These are phyloP conservation scores for Pterocles orientalis DNA, from an alignment of 2,113 vertebrate genomes.

Conservation along the genomic window DNA sequence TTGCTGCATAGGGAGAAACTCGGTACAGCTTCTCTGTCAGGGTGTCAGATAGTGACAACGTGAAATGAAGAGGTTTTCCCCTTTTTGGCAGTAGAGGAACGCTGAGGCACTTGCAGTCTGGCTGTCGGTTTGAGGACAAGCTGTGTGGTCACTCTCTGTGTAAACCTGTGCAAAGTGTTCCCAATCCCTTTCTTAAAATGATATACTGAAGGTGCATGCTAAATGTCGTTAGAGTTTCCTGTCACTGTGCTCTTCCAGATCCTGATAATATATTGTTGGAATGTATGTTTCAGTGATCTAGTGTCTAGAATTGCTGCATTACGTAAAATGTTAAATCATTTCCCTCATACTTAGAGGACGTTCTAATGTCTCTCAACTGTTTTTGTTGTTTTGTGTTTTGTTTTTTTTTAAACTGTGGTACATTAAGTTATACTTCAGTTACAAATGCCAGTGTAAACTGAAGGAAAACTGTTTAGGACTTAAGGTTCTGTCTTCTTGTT, in stretches of 20 bases:
- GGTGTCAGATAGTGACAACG: rapidly evolving
- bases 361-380: neutral
- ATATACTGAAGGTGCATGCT: rapidly evolving
- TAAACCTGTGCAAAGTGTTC: neutral
- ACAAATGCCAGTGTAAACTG: neutral
- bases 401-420: neutral
- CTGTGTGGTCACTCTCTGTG: neutral
- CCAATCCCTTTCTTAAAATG: neutral
- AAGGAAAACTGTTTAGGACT: neutral
- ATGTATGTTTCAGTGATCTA: neutral
- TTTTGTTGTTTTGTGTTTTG: neutral
- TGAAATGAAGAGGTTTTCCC: neutral
- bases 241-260: neutral
- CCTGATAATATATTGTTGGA: rapidly evolving
- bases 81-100: neutral
- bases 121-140: neutral
- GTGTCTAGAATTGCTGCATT: neutral
- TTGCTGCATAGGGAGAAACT: neutral
- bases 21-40: neutral
- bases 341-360: neutral
- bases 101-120: neutral
- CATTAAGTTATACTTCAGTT: neutral
- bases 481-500: neutral
- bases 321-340: neutral
- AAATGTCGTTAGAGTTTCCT: neutral